These are phyloP conservation scores for Cebidichthys violaceus DNA, from an alignment of 2,113 vertebrate species.

Conservation along the genomic window DNA sequence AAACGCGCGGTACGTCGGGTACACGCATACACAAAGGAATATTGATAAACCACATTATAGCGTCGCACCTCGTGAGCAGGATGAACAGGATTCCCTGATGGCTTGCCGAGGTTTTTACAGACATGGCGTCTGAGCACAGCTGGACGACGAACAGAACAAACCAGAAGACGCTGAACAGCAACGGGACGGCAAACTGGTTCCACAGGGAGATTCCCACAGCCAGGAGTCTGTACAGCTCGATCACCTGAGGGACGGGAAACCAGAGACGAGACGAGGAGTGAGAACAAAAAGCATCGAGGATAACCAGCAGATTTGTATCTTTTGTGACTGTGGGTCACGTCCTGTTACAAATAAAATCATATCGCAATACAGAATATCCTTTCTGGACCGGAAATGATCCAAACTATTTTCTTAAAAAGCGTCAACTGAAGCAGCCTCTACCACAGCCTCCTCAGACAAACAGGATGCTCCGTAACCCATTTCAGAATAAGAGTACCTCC, in stretches of 20 bases:
- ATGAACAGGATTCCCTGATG: constrained; percentile 86
- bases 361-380: too few relatives aligned
- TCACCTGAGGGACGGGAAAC: constrained; percentile 71
- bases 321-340: too few relatives aligned
- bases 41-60: neutral
- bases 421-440: too few relatives aligned
- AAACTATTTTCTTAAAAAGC: too few relatives aligned
- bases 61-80: constrained; percentile 86
- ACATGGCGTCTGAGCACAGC: constrained; percentile 76
- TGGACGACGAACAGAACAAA: constrained; percentile 86
- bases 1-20: neutral
- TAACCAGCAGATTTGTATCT: too few relatives aligned
- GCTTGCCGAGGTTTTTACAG: constrained; percentile 55
- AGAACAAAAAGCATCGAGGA: neutral
- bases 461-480: neutral
- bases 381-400: too few relatives aligned
- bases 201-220: constrained; percentile 86
- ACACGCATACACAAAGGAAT: neutral
- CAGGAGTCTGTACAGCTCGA: constrained; percentile 83
- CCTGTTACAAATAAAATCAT: too few relatives aligned
- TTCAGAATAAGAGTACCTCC: constrained; percentile 78
- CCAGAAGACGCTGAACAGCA: constrained; percentile 90
- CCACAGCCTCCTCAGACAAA: neutral
- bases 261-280: neutral
- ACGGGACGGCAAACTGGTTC: constrained; percentile 86